Evolutionary conservation across 2,888 invertebrate species (phyloP).

Genomic region (Parnassius glacialis): DNA sequence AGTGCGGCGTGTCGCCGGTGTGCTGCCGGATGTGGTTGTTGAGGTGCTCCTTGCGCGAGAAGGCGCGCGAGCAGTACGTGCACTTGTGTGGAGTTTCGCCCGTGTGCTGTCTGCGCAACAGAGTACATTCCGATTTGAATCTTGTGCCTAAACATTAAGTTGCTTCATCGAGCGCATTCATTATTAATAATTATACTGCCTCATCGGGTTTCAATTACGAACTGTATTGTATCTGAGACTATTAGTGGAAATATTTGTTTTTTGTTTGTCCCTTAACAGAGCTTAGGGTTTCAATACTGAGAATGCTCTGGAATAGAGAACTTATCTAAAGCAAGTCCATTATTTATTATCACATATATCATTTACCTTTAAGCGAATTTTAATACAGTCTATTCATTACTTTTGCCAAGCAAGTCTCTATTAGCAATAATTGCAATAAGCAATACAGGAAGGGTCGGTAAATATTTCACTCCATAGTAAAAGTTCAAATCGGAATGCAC

Average conservation of each 20-base stretch:
- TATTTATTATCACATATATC: too few relatives aligned
- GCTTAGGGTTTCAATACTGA: too few relatives aligned
- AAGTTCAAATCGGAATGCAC: constrained; percentile 75
- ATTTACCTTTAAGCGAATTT: too few relatives aligned
- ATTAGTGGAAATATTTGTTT: too few relatives aligned
- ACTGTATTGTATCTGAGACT: too few relatives aligned
- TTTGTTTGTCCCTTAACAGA: too few relatives aligned
- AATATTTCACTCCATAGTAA: constrained; percentile 18
- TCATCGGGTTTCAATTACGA: too few relatives aligned
- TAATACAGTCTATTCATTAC: constrained; percentile 1
- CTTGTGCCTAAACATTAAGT: constrained; percentile 8
- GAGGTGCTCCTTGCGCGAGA: constrained; percentile 91
- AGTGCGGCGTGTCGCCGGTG: constrained; percentile 85
- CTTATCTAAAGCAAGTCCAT: too few relatives aligned
- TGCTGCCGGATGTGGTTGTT: constrained; percentile 91
- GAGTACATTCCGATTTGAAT: constrained; percentile 72
- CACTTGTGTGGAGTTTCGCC: constrained; percentile 91
- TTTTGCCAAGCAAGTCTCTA: constrained; percentile 20
- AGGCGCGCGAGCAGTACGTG: constrained; percentile 78
- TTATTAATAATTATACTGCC: not conserved
- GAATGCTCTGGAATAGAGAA: too few relatives aligned
- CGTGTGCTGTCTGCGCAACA: constrained; percentile 85
- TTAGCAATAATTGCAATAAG: constrained; percentile 20
- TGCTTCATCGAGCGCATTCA: not conserved
- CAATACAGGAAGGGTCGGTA: constrained; percentile 23